phyloP scores from a whole-genome alignment of 2,888 invertebrate species.

The Melinaea menophilus region DNA sequence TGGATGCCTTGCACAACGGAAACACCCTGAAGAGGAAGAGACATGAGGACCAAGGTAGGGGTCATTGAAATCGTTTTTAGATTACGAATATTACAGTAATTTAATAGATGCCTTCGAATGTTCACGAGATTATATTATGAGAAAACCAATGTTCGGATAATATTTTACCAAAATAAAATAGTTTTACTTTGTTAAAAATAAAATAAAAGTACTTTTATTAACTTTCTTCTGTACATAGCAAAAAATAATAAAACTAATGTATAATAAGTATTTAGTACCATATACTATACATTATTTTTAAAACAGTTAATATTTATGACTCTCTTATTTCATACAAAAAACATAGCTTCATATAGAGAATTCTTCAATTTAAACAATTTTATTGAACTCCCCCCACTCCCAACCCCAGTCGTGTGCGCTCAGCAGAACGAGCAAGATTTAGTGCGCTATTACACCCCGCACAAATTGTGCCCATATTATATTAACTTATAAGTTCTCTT shows the following conservation, averaged over 20 bases:
- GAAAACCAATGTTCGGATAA: too few species aligned
- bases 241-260: too few species aligned
- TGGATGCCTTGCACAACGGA: conserved; percentile 68
- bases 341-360: neutral
- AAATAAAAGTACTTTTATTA: too few species aligned
- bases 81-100: too few species aligned
- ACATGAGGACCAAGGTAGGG: conserved; percentile 88
- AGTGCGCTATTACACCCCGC: conserved; percentile 67
- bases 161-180: too few species aligned
- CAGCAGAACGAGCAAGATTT: conserved; percentile 65
- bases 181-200: too few species aligned
- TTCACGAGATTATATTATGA: too few species aligned
- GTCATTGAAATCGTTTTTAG: neutral
- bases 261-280: too few species aligned
- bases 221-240: too few species aligned
- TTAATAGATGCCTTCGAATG: too few species aligned
- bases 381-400: conserved; percentile 33
- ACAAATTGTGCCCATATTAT: conserved; percentile 59
- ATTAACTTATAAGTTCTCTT: conserved; percentile 52
- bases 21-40: conserved; percentile 82
- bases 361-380: conserved; percentile 1
- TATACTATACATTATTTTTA: too few species aligned
- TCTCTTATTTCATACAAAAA: neutral
- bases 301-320: too few species aligned
- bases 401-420: conserved; percentile 48